Evolutionary conservation across 2,113 vertebrate species (phyloP), one percentile per base, ranked within the genome.

Genomic region (Galbula dea): DNA sequence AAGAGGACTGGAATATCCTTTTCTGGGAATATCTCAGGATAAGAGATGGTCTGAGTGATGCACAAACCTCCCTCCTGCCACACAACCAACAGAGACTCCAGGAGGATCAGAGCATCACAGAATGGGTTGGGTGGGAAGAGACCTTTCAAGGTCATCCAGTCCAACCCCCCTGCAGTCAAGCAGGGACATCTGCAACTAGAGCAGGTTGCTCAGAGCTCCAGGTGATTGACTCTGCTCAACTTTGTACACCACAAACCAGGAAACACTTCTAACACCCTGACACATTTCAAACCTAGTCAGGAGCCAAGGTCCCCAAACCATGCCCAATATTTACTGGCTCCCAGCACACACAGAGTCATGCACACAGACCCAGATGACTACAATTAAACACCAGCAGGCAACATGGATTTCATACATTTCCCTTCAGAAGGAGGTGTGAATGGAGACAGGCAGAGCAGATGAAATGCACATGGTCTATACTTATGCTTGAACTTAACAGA

Each of bases 401-500:
- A 95, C 95, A 90, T n/a, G 82, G 73, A 84, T 92, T 76, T 78
- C 92, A 37, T 68, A 12, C 62, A 15, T 19, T 54, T 8, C 81
- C n/a, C 93, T 84, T 62, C 34, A 79, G 34, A 75, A 84, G 86
- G 46, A 95, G 86, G 90, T 88, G 94, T 68, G 93, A 89, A 39
- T n/a, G 61, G 76, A 90, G 79, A 65, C 89, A 72, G 86, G 52
- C 12, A 6, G 17, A 71, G 11, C 46, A 93, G 88, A 86, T 83
- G 46, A 74, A 85, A 94, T 66, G 83, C 69, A 59, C 3, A 78
- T 6, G 58, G 74, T 82, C 91, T 79, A 86, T 92, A 96, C 83
- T 95, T 84, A 82, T 95, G 79, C 94, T 91, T 90, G 95, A 83
- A 94, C 54, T 90, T 89, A 89, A 96, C 84, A 91, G 94, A 80